Evolutionary conservation across 2,888 invertebrate genomes (phyloP).

Genomic region (Acanthococcus lagerstroemiae): DNA sequence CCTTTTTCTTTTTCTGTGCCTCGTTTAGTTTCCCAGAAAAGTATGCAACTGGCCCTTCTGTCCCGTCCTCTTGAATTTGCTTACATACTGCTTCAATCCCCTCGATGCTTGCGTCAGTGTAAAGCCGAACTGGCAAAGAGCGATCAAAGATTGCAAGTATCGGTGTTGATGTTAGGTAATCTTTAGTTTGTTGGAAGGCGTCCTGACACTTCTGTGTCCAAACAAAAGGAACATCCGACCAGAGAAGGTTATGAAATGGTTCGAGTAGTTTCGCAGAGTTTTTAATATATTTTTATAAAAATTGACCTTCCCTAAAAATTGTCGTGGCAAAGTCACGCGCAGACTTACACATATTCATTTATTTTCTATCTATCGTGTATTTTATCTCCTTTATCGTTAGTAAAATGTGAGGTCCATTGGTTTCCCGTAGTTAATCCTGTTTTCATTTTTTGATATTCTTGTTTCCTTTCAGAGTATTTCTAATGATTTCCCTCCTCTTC

Average conservation of each 20-base stretch:
- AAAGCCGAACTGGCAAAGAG: constrained; percentile 33
- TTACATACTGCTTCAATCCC: not conserved
- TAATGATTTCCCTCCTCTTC: too few species aligned
- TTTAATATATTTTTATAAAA: constrained; percentile 29
- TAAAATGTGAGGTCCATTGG: too few species aligned
- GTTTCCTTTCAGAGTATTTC: too few species aligned
- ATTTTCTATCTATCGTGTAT: not conserved
- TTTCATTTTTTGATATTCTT: too few species aligned
- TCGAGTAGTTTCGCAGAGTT: constrained; percentile 7
- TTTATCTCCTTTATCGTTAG: not conserved
- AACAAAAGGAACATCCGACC: constrained; percentile 32
- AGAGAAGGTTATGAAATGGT: constrained; percentile 20
- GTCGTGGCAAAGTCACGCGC: too few species aligned
- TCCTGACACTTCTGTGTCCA: constrained; percentile 34
- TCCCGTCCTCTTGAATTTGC: not conserved
- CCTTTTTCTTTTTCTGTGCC: not conserved
- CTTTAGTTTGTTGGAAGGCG: constrained; percentile 24
- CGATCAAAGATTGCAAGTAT: constrained; percentile 33
- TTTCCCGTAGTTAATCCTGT: too few species aligned
- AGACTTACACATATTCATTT: not conserved
- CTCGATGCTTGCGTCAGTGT: constrained; percentile 33
- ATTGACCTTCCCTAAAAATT: constrained; percentile 28
- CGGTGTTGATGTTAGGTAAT: constrained; percentile 31
- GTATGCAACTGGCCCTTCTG: not conserved
- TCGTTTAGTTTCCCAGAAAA: not conserved